Evolutionary conservation across 1,140 invertebrate species (phyloP), one percentile per base, ranked within the genome.

Genomic region (Drosophila mauritiana): DNA sequence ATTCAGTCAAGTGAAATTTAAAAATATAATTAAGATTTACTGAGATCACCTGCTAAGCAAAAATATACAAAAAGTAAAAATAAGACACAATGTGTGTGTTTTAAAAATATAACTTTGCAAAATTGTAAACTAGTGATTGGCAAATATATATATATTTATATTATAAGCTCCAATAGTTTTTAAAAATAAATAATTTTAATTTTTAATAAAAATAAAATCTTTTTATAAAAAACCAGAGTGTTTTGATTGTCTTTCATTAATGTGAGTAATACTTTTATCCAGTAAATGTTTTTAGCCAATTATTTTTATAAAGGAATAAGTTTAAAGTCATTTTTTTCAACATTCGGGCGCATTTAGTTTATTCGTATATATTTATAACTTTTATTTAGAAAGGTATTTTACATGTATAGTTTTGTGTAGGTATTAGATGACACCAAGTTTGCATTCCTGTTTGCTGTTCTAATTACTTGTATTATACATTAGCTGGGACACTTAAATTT

Each of bases 401-500:
- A 86, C 74, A 88, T 59, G 25, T 56, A 81, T 68, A 52, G 37
- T 43, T 64, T 62, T 53, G 25, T 57, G 62, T 46, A 39, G 43
- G 46, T 65, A 17, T 63, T 68, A 46, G 12, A 39, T 40, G 40
- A 49, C 61, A 61, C 49, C 36, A 31, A 51, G 11, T 39, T 48
- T 37, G 12, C 43, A 13, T 42, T 46, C 45, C 54, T 52, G 43
- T 52, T 39, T 76, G 10, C 27, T 42, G 54, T 64, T 36, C 4
- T 4, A 42, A 55, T 53, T 48, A 25, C 40, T 48, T 69, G 12
- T 78, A 85, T 82, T 34, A 69, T 88, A 88, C 78, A 82, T 73
- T 45, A 78, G 74, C 62, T 79, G 70, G 78, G 78, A 88, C 83
- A 75, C 64, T 81, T 69, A 56, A 68, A 78, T 86, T 75, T 82